Conservation (phyloP, 2,797 vertebrate genomes). For the Falco peregrinus region DNA sequence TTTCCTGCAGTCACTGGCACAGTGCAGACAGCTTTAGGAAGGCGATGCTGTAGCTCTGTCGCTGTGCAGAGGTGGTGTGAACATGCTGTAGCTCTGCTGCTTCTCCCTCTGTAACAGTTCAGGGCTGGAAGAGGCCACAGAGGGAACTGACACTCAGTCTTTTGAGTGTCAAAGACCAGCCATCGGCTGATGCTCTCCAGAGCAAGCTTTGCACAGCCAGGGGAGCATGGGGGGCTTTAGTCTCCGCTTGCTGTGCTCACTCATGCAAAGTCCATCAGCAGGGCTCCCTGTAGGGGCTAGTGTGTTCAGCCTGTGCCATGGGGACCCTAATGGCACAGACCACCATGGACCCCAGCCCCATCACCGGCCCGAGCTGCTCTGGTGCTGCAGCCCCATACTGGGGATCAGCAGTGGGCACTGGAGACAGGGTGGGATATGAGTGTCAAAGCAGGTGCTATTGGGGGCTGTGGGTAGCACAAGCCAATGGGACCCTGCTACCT, state of each 20-base stretch:
- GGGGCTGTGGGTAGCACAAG: neutral
- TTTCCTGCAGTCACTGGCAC: neutral
- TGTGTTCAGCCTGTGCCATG: accelerated
- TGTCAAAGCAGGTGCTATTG: neutral
- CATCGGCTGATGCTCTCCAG: accelerated
- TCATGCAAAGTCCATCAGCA: neutral
- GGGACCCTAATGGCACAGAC: neutral
- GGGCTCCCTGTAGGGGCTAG: neutral
- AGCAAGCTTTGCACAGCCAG: neutral
- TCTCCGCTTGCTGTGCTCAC: accelerated
- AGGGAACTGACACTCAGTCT: neutral
- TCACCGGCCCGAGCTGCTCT: accelerated
- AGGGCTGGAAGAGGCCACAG: neutral
- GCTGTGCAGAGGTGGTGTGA: accelerated
- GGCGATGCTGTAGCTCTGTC: neutral
- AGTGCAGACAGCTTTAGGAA: neutral
- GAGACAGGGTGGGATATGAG: accelerated
- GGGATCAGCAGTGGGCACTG: neutral
- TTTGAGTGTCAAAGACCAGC: neutral
- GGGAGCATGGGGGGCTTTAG: accelerated
- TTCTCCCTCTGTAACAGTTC: neutral
- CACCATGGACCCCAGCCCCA: neutral
- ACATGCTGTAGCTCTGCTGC: accelerated
- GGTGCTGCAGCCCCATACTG: accelerated
- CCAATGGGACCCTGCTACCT: accelerated